A percentile compares a stretch with the other conserved stretches of the same genome.
phyloP scores from a whole-genome alignment of 1,140 invertebrate species.

The Diprion similis region DNA sequence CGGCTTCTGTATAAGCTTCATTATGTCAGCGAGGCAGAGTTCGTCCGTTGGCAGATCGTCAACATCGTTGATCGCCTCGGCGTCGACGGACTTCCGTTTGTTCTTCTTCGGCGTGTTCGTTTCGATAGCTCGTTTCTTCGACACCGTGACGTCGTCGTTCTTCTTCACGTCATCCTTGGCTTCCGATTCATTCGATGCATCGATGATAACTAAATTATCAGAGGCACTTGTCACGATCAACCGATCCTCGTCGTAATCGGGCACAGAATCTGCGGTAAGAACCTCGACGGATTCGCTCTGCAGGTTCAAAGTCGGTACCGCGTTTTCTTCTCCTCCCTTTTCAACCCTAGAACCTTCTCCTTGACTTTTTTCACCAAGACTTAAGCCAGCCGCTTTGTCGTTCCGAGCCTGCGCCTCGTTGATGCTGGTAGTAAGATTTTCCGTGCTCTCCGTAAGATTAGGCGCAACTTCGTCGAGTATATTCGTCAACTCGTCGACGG shows the following conservation, averaged over 20 bases:
- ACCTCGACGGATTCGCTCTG: too few relatives aligned
- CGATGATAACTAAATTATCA: too few relatives aligned
- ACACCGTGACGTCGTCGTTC: constrained; percentile 4
- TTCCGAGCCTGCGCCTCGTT: background rate
- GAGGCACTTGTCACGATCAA: too few relatives aligned
- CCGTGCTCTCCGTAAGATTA: constrained; percentile 17
- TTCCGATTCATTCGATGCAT: background rate
- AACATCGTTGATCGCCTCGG: constrained; percentile 17
- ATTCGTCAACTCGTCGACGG: constrained; percentile 43
- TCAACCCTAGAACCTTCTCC: background rate
- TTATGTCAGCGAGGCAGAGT: constrained; percentile 38
- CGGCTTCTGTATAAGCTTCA: constrained; percentile 37
- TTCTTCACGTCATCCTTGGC: background rate
- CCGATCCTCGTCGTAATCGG: too few relatives aligned
- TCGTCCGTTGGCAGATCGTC: constrained; percentile 26
- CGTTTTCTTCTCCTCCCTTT: background rate
- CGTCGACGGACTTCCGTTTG: constrained; percentile 37
- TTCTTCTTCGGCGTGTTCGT: constrained; percentile 34
- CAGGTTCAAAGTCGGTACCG: background rate
- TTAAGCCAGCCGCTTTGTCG: background rate
- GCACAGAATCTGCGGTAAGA: too few relatives aligned
- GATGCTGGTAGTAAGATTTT: constrained; percentile 4
- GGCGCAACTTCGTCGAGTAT: constrained; percentile 45
- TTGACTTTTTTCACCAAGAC: background rate
- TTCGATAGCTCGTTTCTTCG: constrained; percentile 42